Conservation (phyloP, 2,797 vertebrate species). For the Trachops cirrhosus region DNA sequence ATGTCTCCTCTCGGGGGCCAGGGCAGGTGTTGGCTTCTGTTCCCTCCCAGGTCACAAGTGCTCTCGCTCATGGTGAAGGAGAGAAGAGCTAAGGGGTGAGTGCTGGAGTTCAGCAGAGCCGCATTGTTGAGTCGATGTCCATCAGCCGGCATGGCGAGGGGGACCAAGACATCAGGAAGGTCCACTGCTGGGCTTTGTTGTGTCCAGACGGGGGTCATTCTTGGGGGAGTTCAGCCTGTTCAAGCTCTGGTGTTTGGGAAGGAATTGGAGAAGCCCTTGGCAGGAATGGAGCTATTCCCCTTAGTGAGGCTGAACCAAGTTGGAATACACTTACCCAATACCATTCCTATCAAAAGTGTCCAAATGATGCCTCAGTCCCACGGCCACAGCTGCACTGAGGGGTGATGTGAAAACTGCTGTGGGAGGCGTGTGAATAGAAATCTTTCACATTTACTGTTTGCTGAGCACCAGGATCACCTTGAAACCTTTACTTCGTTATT, state of each 20-base stretch:
- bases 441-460: not conserved
- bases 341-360: not conserved
- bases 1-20: not conserved
- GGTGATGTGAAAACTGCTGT: not conserved
- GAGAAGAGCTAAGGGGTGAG: rapidly evolving
- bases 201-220: not conserved
- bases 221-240: not conserved
- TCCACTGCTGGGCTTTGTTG: not conserved
- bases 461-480: not conserved
- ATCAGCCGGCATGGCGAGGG: no score
- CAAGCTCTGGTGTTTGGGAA: not conserved
- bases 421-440: not conserved
- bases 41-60: not conserved
- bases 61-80: not conserved
- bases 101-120: not conserved
- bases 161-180: not conserved
- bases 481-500: not conserved
- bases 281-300: not conserved
- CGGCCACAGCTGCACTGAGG: not conserved
- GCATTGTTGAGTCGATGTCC: not conserved
- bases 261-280: not conserved
- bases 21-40: no score
- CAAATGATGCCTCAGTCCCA: not conserved
- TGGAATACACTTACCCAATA: no score
- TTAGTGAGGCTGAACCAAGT: no score